These are phyloP conservation scores for Diachasmimorpha longicaudata DNA, from an alignment of 1,140 invertebrate species.

Conservation along the genomic window DNA sequence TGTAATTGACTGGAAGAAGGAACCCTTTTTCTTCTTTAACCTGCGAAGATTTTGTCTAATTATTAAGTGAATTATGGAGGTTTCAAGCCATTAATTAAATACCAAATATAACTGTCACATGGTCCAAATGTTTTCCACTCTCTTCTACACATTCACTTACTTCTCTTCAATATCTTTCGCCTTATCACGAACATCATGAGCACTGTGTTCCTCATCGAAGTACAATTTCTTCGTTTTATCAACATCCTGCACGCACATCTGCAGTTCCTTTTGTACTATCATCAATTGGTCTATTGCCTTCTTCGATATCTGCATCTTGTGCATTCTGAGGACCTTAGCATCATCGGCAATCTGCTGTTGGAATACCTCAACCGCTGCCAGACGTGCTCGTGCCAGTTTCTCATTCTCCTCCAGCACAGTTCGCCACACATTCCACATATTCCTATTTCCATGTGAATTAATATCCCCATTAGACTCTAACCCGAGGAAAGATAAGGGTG, in stretches of 20 bases:
- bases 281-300: conserved; percentile 88
- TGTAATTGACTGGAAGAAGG: conserved; percentile 94
- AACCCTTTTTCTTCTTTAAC: conserved; percentile 94
- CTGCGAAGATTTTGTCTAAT: conserved; percentile 59
- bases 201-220: conserved; percentile 93
- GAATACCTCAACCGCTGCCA: conserved; percentile 92
- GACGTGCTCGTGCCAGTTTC: conserved; percentile 85
- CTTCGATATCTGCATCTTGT: conserved; percentile 86
- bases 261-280: conserved; percentile 89
- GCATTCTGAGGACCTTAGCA: conserved; percentile 81
- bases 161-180: conserved; percentile 96
- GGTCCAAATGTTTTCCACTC: no score
- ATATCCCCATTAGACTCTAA: conserved; percentile 5
- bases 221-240: conserved; percentile 95
- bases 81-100: neutral
- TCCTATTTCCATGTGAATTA: conserved; percentile 69
- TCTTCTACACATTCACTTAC: conserved; percentile 63
- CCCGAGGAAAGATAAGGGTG: neutral
- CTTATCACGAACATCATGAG: conserved; percentile 93
- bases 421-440: conserved; percentile 96
- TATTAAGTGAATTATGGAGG: neutral
- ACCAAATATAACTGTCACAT: no score
- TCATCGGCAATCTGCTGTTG: conserved; percentile 94
- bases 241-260: conserved; percentile 85
- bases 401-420: conserved; percentile 95